Base-by-base conservation (phyloP, 2,113 vertebrate genomes). In the Oophaga pumilio region DNA sequence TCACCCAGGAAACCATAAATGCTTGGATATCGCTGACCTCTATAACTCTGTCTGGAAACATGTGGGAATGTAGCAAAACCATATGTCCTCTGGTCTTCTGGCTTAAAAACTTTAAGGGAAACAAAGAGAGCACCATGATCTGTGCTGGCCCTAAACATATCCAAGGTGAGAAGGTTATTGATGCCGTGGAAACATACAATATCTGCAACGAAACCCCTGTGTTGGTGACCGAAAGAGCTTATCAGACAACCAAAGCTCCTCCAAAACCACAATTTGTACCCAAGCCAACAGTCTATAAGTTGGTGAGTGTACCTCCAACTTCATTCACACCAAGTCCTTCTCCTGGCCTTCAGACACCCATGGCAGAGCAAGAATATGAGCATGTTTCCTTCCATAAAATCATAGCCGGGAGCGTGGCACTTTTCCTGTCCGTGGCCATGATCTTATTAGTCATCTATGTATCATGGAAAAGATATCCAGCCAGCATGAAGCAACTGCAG, bases 341-440 rank as follows among this genome's bases (percentile, higher is more conserved):
- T 20, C 93, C 95, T 0, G 93, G 92, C 13, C 93, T 94, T 82
- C 95, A 94, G 1, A 95, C 96, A 0, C 93, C 95, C 0, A 90
- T 94, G 22, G 90, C 96, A 13, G 93, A 97, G 78, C 96, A 96
- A 28, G 97, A 99, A 28, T 96, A 96, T 0, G 98, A 99, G 92
- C 97, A 97, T 2, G 96, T 99, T 87, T 99, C 97, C 52, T 97
- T 99, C 89, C 98, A 99, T 91, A 99, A 99, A 92, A 98, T 99
- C 69, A 97, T 99, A 7, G 98, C 97, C 0, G 98, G 98, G 2
- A 97, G 96, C 0, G 96, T 97, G 91, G 98, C 98, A 24, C 97
- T 99, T 84, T 97, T 98, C 71, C 93, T 99, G 20, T 99, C 98
- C 0, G 96, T 99, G 94, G 95, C 97, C 89, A 96, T 99, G 94